Evolutionary conservation across 53 echinoderm and acorn worm species (phyloP).

Genomic region (Mesocentrotus franciscanus): DNA sequence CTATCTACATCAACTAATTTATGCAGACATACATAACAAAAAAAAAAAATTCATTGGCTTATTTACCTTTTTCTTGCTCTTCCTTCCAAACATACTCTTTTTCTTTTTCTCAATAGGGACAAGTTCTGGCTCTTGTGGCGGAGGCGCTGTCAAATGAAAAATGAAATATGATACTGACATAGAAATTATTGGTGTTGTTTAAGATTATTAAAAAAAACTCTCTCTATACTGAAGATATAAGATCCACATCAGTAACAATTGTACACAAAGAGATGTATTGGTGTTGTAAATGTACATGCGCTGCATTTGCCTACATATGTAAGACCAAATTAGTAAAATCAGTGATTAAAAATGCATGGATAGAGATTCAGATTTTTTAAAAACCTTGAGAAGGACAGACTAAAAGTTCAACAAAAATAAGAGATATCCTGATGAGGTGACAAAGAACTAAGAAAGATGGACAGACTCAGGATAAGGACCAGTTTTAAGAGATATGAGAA

Average conservation of each 20-base stretch:
- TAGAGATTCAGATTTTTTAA: no score
- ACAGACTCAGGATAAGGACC: no score
- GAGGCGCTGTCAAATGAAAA: constrained; percentile 26
- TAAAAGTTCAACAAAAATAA: no score
- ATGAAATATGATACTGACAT: not conserved
- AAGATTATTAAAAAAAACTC: not conserved
- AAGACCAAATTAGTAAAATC: not conserved
- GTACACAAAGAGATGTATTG: not conserved
- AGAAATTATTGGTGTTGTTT: not conserved
- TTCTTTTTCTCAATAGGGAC: constrained; percentile 66
- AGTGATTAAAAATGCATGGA: not conserved
- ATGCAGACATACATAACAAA: constrained; percentile 60
- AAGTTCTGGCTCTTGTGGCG: constrained; percentile 59
- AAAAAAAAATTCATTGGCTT: constrained; percentile 5
- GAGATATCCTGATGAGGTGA: no score
- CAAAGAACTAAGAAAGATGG: no score
- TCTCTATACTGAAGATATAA: not conserved
- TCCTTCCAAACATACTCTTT: constrained; percentile 66
- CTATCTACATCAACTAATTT: not conserved
- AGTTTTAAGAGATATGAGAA: no score
- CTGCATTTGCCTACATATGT: not conserved
- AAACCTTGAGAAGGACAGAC: no score
- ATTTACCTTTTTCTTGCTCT: constrained; percentile 66
- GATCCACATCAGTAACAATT: not conserved
- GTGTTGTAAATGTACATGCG: not conserved